These are phyloP conservation scores for Callaeas wilsoni DNA, from an alignment of 2,113 vertebrate genomes.

Conservation along the genomic window DNA sequence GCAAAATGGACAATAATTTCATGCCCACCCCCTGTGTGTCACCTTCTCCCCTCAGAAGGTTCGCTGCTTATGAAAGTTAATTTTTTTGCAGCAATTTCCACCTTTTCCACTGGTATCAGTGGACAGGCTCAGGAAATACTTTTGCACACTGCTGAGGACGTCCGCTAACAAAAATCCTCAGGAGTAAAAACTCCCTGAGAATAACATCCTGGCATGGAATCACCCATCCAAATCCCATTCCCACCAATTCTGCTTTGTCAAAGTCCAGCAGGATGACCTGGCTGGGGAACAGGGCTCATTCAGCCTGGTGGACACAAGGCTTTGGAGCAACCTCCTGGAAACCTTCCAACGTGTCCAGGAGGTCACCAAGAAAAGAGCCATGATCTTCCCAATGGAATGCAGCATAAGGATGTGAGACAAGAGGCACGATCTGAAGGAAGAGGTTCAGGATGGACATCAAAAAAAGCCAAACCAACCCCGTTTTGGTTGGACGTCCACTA, in stretches of 20 bases:
- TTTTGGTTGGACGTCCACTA: background rate
- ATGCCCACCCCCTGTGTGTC: background rate
- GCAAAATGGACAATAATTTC: background rate
- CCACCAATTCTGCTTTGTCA: too few species aligned
- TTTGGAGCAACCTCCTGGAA: background rate
- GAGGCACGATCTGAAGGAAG: too few species aligned
- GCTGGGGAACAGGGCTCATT: background rate
- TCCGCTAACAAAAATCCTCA: background rate
- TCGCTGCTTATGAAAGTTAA: background rate
- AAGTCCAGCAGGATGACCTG: background rate
- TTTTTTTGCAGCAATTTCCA: background rate
- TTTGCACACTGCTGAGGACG: background rate
- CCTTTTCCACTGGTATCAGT: background rate
- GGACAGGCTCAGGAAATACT: background rate
- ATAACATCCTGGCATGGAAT: fast-evolving
- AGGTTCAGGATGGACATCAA: background rate
- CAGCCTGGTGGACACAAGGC: background rate
- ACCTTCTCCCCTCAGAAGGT: background rate
- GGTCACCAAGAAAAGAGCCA: background rate
- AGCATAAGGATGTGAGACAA: too few species aligned
- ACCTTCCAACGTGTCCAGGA: background rate
- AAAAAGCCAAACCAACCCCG: background rate
- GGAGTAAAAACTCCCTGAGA: background rate
- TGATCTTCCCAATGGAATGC: background rate
- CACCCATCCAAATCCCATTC: background rate